Evolutionary conservation across 2,113 vertebrate species (phyloP).

Genomic region (Gadus chalcogrammus): DNA sequence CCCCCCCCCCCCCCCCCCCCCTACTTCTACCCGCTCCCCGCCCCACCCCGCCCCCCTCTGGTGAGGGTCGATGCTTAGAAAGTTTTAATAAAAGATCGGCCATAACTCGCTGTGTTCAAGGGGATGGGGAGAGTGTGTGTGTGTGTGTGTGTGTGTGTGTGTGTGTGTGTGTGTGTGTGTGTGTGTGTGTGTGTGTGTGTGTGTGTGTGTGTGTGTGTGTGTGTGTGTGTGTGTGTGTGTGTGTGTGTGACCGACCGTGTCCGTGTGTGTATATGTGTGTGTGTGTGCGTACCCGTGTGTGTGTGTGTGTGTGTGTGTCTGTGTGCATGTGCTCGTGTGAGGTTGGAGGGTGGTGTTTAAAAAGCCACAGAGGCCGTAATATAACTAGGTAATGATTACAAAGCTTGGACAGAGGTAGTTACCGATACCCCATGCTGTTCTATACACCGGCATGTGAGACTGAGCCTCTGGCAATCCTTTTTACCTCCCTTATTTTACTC

Average conservation of each 20-base stretch:
- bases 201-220: no score
- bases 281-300: background rate
- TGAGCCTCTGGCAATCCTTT: slow-evolving; percentile 16
- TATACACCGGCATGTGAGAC: slow-evolving; percentile 41
- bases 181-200: no score
- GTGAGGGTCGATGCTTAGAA: slow-evolving; percentile 71
- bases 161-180: no score
- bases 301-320: no score
- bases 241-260: no score
- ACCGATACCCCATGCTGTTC: slow-evolving; percentile 68
- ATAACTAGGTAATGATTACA: slow-evolving; percentile 77
- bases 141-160: no score
- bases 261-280: no score
- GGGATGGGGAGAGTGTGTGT: slow-evolving; percentile 11
- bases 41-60: slow-evolving; percentile 68
- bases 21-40: no score
- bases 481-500: slow-evolving; percentile 1
- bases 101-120: slow-evolving; percentile 72
- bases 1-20: slow-evolving; percentile 61
- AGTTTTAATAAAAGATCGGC: slow-evolving; percentile 82
- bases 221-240: no score
- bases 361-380: slow-evolving; percentile 72
- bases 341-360: slow-evolving; percentile 56
- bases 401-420: slow-evolving; percentile 70
- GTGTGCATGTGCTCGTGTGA: no score